Percentiles rank a stretch among this genome's conserved stretches.
Evolutionary conservation across 1,140 invertebrate species (phyloP).

Genomic region (Dinothrombium tinctorium): DNA sequence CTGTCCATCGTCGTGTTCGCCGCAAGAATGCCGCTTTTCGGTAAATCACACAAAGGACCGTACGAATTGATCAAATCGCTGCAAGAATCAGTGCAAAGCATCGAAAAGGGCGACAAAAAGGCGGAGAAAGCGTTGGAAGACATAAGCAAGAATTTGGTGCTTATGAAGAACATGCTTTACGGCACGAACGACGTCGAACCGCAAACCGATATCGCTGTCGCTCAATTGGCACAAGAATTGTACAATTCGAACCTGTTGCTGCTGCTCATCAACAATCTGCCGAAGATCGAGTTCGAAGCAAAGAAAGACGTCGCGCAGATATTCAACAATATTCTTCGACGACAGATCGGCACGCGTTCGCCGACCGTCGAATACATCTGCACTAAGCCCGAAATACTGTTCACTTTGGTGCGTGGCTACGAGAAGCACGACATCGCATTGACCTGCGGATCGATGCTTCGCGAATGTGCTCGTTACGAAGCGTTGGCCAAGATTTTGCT

Average conservation of each 20-base stretch:
- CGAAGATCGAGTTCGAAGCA: conserved; percentile 91
- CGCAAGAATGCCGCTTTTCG: conserved; percentile 86
- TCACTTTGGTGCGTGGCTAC: conserved; percentile 90
- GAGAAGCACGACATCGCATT: conserved; percentile 96
- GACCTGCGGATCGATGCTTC: conserved; percentile 94
- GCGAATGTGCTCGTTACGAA: conserved; percentile 93
- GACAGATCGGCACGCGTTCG: conserved; percentile 82
- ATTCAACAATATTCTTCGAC: conserved; percentile 90
- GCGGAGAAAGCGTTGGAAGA: conserved; percentile 74
- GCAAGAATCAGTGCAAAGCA: conserved; percentile 66
- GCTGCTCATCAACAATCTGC: conserved; percentile 74
- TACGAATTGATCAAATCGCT: conserved; percentile 82
- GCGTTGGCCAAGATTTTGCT: conserved; percentile 94
- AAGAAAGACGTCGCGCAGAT: conserved; percentile 99
- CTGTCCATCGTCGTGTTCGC: too few species aligned
- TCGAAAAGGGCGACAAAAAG: conserved; percentile 85
- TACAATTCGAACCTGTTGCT: conserved; percentile 74
- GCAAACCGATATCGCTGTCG: conserved; percentile 85
- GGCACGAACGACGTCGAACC: conserved; percentile 81
- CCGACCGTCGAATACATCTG: conserved; percentile 98
- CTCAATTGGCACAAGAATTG: conserved; percentile 64
- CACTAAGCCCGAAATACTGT: conserved; percentile 86
- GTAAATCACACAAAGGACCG: conserved; percentile 86
- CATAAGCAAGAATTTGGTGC: conserved; percentile 83
- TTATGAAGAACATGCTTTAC: conserved; percentile 93